Percentiles rank a stretch among this genome's conserved stretches.
These are phyloP conservation scores for Eupithecia inturbata DNA, from an alignment of 2,888 invertebrate genomes.

Conservation along the genomic window DNA sequence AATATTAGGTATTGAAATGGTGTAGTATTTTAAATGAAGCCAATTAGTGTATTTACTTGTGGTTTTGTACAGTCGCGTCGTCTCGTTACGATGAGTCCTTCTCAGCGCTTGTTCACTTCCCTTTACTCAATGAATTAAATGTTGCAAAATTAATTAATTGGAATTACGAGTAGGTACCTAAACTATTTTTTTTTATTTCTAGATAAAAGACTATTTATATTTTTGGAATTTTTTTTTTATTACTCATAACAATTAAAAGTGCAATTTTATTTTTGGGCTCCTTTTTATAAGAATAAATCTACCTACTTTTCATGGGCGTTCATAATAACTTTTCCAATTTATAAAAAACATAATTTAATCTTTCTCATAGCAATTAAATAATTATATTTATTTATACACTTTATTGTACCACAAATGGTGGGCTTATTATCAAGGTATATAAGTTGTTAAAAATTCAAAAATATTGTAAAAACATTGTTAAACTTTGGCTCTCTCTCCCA, in stretches of 20 bases:
- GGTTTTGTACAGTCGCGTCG: constrained; percentile 45
- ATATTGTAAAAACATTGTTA: no score
- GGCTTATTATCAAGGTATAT: neutral
- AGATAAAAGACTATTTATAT: neutral
- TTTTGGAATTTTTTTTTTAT: neutral
- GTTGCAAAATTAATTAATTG: neutral
- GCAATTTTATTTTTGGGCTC: neutral
- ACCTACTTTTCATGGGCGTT: neutral
- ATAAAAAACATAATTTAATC: neutral
- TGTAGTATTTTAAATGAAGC: constrained; percentile 59
- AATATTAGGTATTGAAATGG: constrained; percentile 49
- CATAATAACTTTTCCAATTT: neutral
- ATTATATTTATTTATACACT: neutral
- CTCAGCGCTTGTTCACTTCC: neutral
- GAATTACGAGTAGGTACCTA: neutral
- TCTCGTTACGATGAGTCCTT: neutral
- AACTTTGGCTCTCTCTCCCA: no score
- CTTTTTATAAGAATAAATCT: neutral
- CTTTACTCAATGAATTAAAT: neutral
- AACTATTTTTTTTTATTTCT: constrained; percentile 9
- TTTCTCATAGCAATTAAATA: neutral
- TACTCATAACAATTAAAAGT: neutral
- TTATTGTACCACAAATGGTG: neutral
- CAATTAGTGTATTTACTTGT: constrained; percentile 59
- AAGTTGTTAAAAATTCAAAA: neutral